Evolutionary conservation across 2,888 invertebrate species (phyloP), one percentile per base, ranked within the genome.

Genomic region (Ophioninae sp.): DNA sequence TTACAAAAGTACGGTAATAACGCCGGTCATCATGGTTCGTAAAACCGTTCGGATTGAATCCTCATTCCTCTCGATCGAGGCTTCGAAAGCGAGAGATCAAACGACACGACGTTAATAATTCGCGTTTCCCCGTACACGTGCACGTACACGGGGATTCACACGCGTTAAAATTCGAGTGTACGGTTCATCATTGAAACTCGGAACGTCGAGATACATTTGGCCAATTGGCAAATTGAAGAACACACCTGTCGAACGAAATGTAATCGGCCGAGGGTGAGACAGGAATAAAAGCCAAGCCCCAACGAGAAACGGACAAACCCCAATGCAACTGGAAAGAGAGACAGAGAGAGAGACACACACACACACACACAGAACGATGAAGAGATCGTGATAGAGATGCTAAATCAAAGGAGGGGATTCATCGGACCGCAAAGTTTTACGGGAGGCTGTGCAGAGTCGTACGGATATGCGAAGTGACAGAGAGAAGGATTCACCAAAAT

Each of bases 191-290:
- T 73, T 44, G 65, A 68, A 72, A 64, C 23, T 44, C 65, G 23
- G 73, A 77, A 69, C 39, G 82, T 67, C 57, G 73, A 37, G 61
- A 76, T 84, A 82, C 85, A 85, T 86, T 85, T 85, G 85, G 85
- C 82, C 73, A 86, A 86, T 86, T 86, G 86, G n/a, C 57, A 78
- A 83, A 80, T 81, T 62, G 85, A 81, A 69, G 39, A 59, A 83
- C 79, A 86, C 91, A 92, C 91, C 90, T 91, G 91, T 91, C 92
- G 89, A 88, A 87, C 89, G 85, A 89, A 91, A 90, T 90, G 90
- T 90, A 91, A 91, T 92, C 91, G 84, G 78, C 57, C 50, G 57
- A 62, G 73, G 69, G 61, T 21, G 62, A 67, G 73, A 68, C 59
- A 59, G 30, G 7, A 56, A 80, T 59, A 57, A 59, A 74, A 72